Evolutionary conservation across 2,113 vertebrate species (phyloP).

Genomic region (Barnardius zonarius): DNA sequence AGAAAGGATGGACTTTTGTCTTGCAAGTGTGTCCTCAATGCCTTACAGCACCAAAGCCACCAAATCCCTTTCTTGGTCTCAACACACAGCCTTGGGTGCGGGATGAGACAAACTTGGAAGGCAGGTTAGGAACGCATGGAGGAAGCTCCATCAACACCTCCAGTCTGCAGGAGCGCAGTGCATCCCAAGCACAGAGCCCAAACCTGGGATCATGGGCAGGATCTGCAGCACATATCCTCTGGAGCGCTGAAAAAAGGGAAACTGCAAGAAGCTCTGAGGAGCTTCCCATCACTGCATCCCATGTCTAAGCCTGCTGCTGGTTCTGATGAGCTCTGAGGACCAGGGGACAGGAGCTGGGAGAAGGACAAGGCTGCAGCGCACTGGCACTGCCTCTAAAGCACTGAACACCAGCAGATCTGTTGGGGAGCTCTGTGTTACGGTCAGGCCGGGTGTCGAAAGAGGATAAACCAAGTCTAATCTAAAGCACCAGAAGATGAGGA

Average conservation of each 20-base stretch:
- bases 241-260: neutral
- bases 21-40: neutral
- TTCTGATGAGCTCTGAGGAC: neutral
- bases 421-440: fast-evolving
- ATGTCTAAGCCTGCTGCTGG: neutral
- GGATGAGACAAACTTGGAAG: neutral
- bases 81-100: neutral
- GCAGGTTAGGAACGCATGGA: fast-evolving
- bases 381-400: neutral
- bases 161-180: neutral
- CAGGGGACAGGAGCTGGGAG: neutral
- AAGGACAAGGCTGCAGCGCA: fast-evolving
- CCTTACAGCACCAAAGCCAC: neutral
- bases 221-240: neutral
- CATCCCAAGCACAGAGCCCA: neutral
- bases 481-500: neutral
- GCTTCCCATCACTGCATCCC: neutral
- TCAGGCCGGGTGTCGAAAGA: neutral
- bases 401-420: neutral
- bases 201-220: neutral
- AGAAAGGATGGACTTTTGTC: neutral
- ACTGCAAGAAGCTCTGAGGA: neutral
- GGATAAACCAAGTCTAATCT: neutral
- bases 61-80: neutral
- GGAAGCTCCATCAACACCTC: neutral